Evolutionary conservation across 2,888 invertebrate species (phyloP), one percentile per base, ranked within the genome.

Genomic region (Lycia hirtaria): DNA sequence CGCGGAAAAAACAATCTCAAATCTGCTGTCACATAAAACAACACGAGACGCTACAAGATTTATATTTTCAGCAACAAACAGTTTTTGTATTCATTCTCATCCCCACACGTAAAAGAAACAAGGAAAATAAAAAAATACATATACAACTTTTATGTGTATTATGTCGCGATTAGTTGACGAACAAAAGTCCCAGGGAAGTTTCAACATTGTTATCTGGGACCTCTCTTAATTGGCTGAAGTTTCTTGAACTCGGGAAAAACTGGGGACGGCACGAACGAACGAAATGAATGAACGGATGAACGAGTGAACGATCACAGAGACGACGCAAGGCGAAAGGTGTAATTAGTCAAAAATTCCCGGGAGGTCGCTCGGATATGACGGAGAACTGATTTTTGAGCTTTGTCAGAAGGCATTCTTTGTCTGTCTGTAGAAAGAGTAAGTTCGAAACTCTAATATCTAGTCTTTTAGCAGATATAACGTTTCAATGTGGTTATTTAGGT

Each of bases 341-440:
- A 81, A 82, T 84, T 83, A 82, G 79, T 80, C 76, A 79, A 80
- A 80, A 78, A 78, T 76, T 75, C 77, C 74, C 73, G 68, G 60
- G 73, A 76, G 74, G 70, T 75, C 71, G 70, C 69, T 61, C 64
- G 60, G 65, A 20, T 64, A 64, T 56, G 55, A 63, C 62, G 33
- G 33, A 57, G 43, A 35, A 35, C 28, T 48, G 57, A 37, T 52
- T 52, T 51, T 52, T 41, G 37, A 43, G 37, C 57, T 48, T 58
- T 51, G 54, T 49, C 24, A 35, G 53, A 19, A 35, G 33, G 28
- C 17, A 43, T 30, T 45, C 49, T 58, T 49, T 54, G 51, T 53
- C 53, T 47, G 43, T 22, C 24, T 40, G 32, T 33, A 48, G 19
- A 33, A 14, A 17, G 47, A 47, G 26, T 52, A 32, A 22, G 14